Conservation (phyloP, 2,113 vertebrate genomes). For the Sporophila hypoxantha region DNA sequence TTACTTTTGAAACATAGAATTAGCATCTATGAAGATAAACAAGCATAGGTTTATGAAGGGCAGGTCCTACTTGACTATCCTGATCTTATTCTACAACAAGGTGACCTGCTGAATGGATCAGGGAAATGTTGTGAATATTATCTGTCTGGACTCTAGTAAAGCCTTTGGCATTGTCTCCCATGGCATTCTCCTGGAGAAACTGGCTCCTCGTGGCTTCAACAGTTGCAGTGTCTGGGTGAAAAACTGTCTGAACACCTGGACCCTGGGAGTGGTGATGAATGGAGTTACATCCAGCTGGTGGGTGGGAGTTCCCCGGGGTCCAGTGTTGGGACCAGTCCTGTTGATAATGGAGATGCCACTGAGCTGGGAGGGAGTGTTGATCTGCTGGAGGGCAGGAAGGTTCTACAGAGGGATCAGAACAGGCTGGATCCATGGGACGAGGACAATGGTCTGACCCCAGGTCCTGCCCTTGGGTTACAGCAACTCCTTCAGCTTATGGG, state of each 20-base stretch:
- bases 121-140: neutral
- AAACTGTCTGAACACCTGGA: neutral
- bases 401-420: neutral
- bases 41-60: neutral
- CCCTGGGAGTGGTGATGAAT: neutral
- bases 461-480: neutral
- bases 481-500: neutral
- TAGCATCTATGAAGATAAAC: neutral
- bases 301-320: too few species aligned
- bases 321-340: neutral
- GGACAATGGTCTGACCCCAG: accelerated
- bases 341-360: neutral
- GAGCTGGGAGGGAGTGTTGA: neutral
- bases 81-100: neutral
- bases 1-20: neutral
- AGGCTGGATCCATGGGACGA: neutral
- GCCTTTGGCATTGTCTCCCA: neutral
- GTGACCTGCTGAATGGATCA: neutral
- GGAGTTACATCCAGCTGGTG: neutral
- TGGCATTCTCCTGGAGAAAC: neutral
- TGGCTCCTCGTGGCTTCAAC: neutral
- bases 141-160: neutral
- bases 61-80: neutral
- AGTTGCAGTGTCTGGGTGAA: accelerated
- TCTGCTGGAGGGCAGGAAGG: neutral